Base-by-base conservation (phyloP, 1,140 invertebrate genomes). In the Charaxes varanes region DNA sequence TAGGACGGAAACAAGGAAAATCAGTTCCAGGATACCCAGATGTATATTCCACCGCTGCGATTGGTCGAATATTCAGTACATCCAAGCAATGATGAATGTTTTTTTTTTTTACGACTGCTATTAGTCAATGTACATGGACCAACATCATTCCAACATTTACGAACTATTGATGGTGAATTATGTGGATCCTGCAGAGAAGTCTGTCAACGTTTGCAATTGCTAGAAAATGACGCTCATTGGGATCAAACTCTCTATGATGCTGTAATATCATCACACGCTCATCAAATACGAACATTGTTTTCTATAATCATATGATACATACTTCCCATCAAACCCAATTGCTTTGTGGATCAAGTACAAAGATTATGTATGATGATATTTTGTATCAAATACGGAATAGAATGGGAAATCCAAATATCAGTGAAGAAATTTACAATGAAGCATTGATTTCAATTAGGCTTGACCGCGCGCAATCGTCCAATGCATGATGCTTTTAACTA, bases 211-310 rank as follows among this genome's bases (percentile, higher is more conserved):
- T 19, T 19, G 18, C 18, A 19, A 19, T 7, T 19, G 4, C 4
- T 19, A 7, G 18, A 19, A 19, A 19, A 19, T 4, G 18, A 4
- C 18, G 7, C 18, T 7, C n/a, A n/a, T 19, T 4, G 7, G 18
- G 53, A 79, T 30, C 10, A 37, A 2, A 63, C 67, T 15, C 52
- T 86, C 18, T 21, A 37, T 17, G 74, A 86, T 45, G 67, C 80
- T 45, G 34, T 58, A 6, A 57, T 67, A 12, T 61, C 45, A 12
- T 28, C 53, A 40, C 6, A 28, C 6, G 27, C 69, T 34, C 19
- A 62, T 33, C 56, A 83, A 70, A 65, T 83, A 44, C 62, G 73
- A 36, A 57, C 62, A 62, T 70, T 78, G 24, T 78, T 79, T 58
- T 32, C 61, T 8, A 66, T 71, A 26, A 63, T 80, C 4, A 35